Evolutionary conservation across 2,113 vertebrate species (phyloP).

Genomic region (Epinephelus moara): DNA sequence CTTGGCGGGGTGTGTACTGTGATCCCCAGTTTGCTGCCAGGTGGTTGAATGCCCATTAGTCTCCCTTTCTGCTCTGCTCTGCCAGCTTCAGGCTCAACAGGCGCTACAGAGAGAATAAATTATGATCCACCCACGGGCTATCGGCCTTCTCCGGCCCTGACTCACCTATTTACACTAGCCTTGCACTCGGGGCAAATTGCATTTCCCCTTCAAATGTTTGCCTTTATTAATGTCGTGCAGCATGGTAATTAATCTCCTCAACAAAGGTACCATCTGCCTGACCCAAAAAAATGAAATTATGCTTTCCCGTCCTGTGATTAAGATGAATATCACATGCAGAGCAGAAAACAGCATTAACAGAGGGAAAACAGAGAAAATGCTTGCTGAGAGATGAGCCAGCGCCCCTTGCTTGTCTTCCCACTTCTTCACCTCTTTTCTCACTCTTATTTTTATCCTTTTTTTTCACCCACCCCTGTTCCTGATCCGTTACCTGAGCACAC

Average conservation of each 20-base stretch:
- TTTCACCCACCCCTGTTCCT: neutral
- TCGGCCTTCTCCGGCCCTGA: conserved; percentile 64
- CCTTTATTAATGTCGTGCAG: conserved; percentile 83
- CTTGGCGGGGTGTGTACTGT: conserved; percentile 28
- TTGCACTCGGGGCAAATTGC: conserved; percentile 72
- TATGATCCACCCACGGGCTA: conserved; percentile 70
- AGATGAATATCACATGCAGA: conserved; percentile 75
- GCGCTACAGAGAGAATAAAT: conserved; percentile 71
- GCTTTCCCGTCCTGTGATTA: conserved; percentile 76
- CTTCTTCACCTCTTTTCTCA: conserved; percentile 4
- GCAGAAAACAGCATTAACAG: conserved; percentile 51
- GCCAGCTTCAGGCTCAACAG: conserved; percentile 72
- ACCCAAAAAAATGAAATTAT: conserved; percentile 81
- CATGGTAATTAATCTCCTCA: conserved; percentile 83
- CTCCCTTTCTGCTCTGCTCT: conserved; percentile 66
- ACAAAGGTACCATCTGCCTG: conserved; percentile 86
- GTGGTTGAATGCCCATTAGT: conserved; percentile 75
- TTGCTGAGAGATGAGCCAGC: conserved; percentile 55
- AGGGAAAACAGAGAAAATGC: conserved; percentile 49
- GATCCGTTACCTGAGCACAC: conserved; percentile 39
- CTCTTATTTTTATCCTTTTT: conserved; percentile 26
- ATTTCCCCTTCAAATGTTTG: conserved; percentile 83
- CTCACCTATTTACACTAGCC: conserved; percentile 76
- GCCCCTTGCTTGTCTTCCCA: conserved; percentile 10
- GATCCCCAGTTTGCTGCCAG: conserved; percentile 63